A percentile compares a stretch with the other conserved stretches of the same genome.
phyloP scores from a whole-genome alignment of 2,797 vertebrate species.

The Dryobates pubescens region DNA sequence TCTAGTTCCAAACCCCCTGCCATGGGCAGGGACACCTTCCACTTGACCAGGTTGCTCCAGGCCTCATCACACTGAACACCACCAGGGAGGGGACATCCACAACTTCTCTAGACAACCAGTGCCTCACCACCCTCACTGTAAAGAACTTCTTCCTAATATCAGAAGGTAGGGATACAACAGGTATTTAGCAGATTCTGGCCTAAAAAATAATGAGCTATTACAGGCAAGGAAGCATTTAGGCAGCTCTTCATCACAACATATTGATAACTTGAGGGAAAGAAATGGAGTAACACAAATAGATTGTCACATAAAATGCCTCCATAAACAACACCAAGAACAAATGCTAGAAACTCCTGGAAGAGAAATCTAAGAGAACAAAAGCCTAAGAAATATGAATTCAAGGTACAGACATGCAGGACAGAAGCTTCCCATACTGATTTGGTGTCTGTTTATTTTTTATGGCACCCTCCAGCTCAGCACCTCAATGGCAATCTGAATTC shows the following conservation, averaged over 20 bases:
- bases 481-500: neutral
- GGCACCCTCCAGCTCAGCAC: neutral
- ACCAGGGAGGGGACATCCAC: too few relatives aligned
- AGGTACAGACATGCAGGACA: neutral
- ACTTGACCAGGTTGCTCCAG: too few relatives aligned
- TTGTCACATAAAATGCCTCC: neutral
- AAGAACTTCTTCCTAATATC: too few relatives aligned
- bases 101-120: too few relatives aligned
- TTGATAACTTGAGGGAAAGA: neutral
- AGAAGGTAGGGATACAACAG: neutral
- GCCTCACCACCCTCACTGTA: too few relatives aligned
- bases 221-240: neutral
- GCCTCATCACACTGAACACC: too few relatives aligned
- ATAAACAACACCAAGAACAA: neutral
- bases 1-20: too few relatives aligned
- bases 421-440: neutral
- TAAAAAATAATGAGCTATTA: neutral
- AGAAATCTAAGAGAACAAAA: neutral
- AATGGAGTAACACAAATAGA: neutral
- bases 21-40: too few relatives aligned
- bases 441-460: neutral
- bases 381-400: neutral
- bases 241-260: neutral
- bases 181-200: neutral
- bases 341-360: neutral